Base-by-base conservation (phyloP, 2,797 vertebrate genomes). In the Ctenopoma kingsleyae region DNA sequence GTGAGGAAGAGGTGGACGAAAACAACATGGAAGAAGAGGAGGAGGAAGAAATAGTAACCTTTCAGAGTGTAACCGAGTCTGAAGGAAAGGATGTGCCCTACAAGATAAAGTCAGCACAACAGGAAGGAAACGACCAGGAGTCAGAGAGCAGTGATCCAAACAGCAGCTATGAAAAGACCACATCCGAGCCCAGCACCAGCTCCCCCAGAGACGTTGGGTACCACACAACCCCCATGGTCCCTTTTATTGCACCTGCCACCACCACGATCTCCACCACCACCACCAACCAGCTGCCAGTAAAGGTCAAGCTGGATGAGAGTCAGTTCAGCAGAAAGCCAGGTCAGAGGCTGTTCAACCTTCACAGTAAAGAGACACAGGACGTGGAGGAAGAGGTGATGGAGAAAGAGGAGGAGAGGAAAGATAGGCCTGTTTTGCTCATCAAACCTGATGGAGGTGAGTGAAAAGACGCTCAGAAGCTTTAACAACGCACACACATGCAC, bases 241-340 rank as follows among this genome's bases (percentile, higher is more conserved):
- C 68, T 8, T 89, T 91, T 73, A 89, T 70, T 16, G 90, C 90
- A 3, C 94, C 93, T 27, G 91, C 87, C 52, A 94, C 92, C 15
- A 89, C 15, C 3, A 40, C 13, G 27, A 30, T 7, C 27, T 6
- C 27, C 30, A 9, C 30, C 30, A 94, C 87, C 53, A 94, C 92
- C 15, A 89, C 38, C 3, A 40, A 1, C 27, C 88, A 89, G 41
- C 81, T 76, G 0, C 86, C 70, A 0, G 40, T 19, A 2, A 83
- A 55, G 58, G 58, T 89, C 6, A 80, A 70, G 35, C 82, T 78
- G 55, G 78, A 91, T 1, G 79, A 58, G 0, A 85, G 82, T 44
- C 84, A 77, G 30, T 71, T 88, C 22, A 71, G 67, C 20, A 89
- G 74, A 49, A 86, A 82, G 65, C 91, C 90, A 62, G 88, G 72